Conservation (phyloP, 2,888 invertebrate genomes). For the Scelioninae gen. 1 region DNA sequence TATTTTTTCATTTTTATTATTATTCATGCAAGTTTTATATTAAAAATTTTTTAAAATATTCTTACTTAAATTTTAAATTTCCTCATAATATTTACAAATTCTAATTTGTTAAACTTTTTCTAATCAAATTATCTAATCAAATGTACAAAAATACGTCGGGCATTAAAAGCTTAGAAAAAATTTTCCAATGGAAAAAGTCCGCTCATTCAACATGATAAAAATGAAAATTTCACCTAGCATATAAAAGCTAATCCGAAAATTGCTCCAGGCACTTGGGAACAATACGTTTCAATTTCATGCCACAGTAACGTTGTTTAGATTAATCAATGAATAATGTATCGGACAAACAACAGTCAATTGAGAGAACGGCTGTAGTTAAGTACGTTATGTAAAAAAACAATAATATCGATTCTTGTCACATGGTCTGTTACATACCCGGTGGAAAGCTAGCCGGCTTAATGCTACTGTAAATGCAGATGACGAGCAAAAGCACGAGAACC, state of each 20-base stretch:
- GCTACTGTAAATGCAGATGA: conserved; percentile 74
- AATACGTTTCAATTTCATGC: conserved; percentile 22
- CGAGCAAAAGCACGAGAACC: conserved; percentile 41
- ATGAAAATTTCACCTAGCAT: conserved; percentile 10
- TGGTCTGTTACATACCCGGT: conserved; percentile 75
- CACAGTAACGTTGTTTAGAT: conserved; percentile 3
- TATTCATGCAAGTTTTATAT: too few species aligned
- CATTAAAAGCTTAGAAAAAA: too few species aligned
- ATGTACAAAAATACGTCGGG: too few species aligned
- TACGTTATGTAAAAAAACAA: conserved; percentile 22
- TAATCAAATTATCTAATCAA: too few species aligned
- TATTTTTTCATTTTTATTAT: conserved; percentile 6
- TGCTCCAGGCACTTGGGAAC: conserved; percentile 15
- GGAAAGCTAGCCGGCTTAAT: conserved; percentile 79
- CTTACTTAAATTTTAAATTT: too few species aligned
- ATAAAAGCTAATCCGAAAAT: background rate
- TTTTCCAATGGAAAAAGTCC: too few species aligned
- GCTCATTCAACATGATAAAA: conserved; percentile 22
- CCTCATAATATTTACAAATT: too few species aligned
- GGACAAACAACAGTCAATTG: conserved; percentile 22
- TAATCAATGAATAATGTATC: conserved; percentile 30
- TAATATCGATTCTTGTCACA: conserved; percentile 32
- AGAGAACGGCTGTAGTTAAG: background rate
- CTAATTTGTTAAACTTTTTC: too few species aligned
- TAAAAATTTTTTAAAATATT: too few species aligned